Conservation (phyloP, 2,797 vertebrate species). For the Catamblyrhynchus diadema region DNA sequence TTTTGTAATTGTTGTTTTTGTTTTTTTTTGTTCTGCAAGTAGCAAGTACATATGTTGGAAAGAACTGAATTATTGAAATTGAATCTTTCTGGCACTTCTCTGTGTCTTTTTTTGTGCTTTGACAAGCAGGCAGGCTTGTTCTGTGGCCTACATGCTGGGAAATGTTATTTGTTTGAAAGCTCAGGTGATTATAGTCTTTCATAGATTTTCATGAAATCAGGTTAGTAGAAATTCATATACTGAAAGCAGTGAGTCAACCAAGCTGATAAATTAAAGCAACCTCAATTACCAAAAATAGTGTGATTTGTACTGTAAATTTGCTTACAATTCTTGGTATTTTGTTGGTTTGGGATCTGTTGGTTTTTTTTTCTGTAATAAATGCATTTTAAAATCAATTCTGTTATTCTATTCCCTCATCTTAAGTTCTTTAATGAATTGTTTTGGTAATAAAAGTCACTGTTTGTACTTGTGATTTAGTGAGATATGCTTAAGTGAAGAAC, state of each 20-base stretch:
- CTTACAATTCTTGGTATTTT: neutral
- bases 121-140: neutral
- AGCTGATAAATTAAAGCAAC: neutral
- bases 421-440: neutral
- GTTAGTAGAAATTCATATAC: neutral
- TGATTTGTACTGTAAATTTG: neutral
- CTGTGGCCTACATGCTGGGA: neutral
- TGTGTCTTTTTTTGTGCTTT: neutral
- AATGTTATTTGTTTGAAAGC: conserved; percentile 11
- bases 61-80: neutral
- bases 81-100: neutral
- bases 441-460: neutral
- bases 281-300: neutral
- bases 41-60: neutral
- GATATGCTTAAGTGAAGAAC: neutral
- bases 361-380: neutral
- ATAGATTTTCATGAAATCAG: neutral
- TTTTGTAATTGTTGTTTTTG: neutral
- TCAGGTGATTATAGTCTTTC: neutral
- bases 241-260: neutral
- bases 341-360: neutral
- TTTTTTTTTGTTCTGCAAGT: neutral
- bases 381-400: neutral
- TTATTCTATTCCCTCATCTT: neutral
- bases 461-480: neutral